Conservation (phyloP, 2,888 invertebrate species). For the Danaus chrysippus region DNA sequence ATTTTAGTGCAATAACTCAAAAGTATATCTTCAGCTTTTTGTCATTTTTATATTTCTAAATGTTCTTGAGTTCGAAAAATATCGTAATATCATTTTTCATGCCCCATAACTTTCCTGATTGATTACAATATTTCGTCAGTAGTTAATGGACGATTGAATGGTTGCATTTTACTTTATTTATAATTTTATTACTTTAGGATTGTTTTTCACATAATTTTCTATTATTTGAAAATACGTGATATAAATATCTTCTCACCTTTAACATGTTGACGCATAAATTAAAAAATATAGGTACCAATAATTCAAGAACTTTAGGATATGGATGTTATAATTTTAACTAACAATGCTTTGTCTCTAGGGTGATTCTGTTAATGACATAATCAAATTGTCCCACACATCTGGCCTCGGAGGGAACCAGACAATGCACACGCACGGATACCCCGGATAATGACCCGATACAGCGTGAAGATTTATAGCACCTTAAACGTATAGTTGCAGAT, state of each 20-base stretch:
- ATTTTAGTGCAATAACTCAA: not conserved
- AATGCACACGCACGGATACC: conserved; percentile 63
- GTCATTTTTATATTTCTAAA: not conserved
- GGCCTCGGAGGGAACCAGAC: conserved; percentile 40
- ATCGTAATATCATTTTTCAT: not conserved
- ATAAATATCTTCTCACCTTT: too few species aligned
- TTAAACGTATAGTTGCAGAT: conserved; percentile 68
- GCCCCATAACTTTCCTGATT: not conserved
- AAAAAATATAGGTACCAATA: not conserved
- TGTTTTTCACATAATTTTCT: too few species aligned
- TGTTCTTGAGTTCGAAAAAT: conserved; percentile 1
- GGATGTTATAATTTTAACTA: conserved; percentile 13
- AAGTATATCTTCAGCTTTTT: not conserved
- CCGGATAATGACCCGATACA: conserved; percentile 60
- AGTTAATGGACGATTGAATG: too few species aligned
- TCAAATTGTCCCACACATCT: conserved; percentile 63
- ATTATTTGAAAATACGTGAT: too few species aligned
- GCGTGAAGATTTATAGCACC: conserved; percentile 67
- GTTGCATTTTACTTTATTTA: too few species aligned
- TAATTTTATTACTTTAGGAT: too few species aligned
- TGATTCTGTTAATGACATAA: conserved; percentile 56
- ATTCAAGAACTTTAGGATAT: not conserved
- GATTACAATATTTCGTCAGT: not conserved
- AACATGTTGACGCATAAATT: not conserved
- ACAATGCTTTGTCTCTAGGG: conserved; percentile 41